Evolutionary conservation across 2,888 invertebrate genomes (phyloP).

Genomic region (Pherbina coryleti): DNA sequence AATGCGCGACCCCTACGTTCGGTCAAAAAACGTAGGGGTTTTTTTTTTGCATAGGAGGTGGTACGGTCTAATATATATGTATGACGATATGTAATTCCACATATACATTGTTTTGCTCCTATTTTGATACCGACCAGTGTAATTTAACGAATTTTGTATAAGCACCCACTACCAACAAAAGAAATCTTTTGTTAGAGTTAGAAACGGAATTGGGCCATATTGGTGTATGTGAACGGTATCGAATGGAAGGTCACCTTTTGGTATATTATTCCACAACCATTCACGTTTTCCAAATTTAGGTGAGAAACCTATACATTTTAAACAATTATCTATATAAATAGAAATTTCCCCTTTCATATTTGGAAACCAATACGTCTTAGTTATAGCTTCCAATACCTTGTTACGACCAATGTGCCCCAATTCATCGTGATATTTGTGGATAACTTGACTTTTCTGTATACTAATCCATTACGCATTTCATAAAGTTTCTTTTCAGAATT

Average conservation of each 20-base stretch:
- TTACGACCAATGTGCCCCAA: too few species aligned
- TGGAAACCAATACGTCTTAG: neutral
- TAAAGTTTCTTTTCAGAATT: too few species aligned
- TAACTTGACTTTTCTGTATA: conserved; percentile 31
- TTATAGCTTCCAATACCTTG: too few species aligned
- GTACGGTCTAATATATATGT: too few species aligned
- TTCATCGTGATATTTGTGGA: too few species aligned
- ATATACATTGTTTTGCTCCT: too few species aligned
- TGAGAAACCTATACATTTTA: conserved; percentile 4
- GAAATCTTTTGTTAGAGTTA: conserved; percentile 48
- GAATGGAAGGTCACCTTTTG: conserved; percentile 52
- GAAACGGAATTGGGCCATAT: conserved; percentile 51
- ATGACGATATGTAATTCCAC: too few species aligned
- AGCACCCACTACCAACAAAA: conserved; percentile 35
- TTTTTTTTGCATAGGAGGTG: too few species aligned
- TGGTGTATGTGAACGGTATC: conserved; percentile 53
- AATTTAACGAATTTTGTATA: conserved; percentile 46
- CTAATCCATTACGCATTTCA: conserved; percentile 33
- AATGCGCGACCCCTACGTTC: too few species aligned
- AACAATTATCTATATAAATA: neutral
- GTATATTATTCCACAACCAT: neutral
- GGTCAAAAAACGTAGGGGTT: too few species aligned
- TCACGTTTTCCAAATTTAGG: neutral
- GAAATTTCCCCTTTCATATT: neutral
- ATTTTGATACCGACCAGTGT: too few species aligned